A percentile compares a stretch with the other conserved stretches of the same genome.
Conservation (phyloP, 2,113 vertebrate genomes). For the Illadopsis cleaveri region DNA sequence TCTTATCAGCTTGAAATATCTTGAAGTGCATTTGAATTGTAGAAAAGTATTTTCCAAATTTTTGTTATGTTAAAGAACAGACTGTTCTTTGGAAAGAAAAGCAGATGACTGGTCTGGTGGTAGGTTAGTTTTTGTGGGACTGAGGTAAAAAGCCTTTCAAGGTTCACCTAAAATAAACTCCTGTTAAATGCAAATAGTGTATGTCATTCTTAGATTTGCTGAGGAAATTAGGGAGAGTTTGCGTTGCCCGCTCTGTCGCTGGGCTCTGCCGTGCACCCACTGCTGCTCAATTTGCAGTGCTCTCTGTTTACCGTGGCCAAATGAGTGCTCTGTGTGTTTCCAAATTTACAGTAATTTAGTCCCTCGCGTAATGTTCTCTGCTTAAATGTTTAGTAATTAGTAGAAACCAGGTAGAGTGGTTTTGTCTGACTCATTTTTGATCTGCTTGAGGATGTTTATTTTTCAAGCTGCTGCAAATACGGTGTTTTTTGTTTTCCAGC, state of each 20-base stretch:
- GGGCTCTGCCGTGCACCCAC: neutral
- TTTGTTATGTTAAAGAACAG: neutral
- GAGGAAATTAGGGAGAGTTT: slow-evolving; percentile 13
- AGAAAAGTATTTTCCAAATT: neutral
- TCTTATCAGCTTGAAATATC: neutral
- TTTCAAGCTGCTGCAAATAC: neutral
- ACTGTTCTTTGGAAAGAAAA: neutral
- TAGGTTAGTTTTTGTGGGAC: neutral
- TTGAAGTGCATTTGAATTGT: neutral
- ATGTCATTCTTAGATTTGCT: neutral
- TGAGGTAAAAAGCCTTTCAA: neutral
- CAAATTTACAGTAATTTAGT: slow-evolving; percentile 38
- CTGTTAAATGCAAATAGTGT: neutral
- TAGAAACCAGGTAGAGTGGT: slow-evolving; percentile 3
- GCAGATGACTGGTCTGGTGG: neutral
- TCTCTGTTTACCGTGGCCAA: slow-evolving; percentile 17
- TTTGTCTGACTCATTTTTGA: slow-evolving; percentile 46
- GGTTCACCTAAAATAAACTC: neutral
- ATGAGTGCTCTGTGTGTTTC: neutral
- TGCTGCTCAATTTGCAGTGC: slow-evolving; percentile 25
- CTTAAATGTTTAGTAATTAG: slow-evolving; percentile 57
- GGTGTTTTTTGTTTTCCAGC: slow-evolving; percentile 4
- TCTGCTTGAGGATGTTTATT: slow-evolving; percentile 46
- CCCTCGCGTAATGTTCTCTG: slow-evolving; percentile 37
- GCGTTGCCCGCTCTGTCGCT: neutral